phyloP scores from a whole-genome alignment of 1,140 invertebrate genomes.

The Bradysia coprophila region DNA sequence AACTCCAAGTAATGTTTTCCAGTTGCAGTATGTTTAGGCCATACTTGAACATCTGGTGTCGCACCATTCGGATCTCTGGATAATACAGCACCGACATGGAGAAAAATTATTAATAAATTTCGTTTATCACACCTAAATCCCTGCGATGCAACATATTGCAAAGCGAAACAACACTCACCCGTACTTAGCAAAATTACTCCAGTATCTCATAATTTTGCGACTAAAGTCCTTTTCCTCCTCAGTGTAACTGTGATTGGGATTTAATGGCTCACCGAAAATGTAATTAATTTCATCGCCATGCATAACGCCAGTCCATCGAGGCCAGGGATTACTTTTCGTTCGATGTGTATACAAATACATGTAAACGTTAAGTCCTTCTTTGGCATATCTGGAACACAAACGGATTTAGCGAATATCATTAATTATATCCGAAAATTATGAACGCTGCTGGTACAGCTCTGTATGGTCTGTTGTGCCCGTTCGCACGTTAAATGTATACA shows the following conservation, averaged over 20 bases:
- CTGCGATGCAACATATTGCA: too few relatives aligned
- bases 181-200: constrained; percentile 89
- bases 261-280: constrained; percentile 81
- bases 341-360: constrained; percentile 92
- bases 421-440: too few relatives aligned
- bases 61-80: constrained; percentile 41
- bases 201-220: constrained; percentile 80
- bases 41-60: constrained; percentile 29
- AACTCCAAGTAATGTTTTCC: constrained; percentile 74
- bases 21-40: constrained; percentile 70
- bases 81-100: constrained; percentile 6
- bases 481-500: too few relatives aligned
- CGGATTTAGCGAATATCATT: too few relatives aligned
- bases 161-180: too few relatives aligned
- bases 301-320: constrained; percentile 88
- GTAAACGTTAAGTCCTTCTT: constrained; percentile 76
- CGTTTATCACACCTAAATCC: not conserved
- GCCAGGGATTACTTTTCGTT: constrained; percentile 73
- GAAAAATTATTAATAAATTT: not conserved
- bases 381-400: constrained; percentile 40
- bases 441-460: too few relatives aligned
- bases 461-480: too few relatives aligned
- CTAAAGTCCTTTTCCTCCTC: constrained; percentile 63
- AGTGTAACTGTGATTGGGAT: constrained; percentile 58
- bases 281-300: constrained; percentile 94